These are phyloP conservation scores for Rhizoglyphus robini DNA, from an alignment of 1,140 invertebrate species.

Conservation along the genomic window DNA sequence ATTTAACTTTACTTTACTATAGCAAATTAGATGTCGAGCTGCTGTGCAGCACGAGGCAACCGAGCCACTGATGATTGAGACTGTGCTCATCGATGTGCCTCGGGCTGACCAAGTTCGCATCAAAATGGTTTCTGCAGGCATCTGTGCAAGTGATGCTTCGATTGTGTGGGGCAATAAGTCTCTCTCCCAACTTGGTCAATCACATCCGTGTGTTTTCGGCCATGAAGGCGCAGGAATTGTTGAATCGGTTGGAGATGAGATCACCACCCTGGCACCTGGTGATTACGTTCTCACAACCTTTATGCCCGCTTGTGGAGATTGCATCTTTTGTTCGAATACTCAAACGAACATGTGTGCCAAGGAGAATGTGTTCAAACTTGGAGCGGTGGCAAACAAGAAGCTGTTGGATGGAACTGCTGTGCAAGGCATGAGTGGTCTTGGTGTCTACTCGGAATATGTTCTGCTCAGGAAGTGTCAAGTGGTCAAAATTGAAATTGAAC, in stretches of 20 bases:
- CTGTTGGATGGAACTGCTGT: background rate
- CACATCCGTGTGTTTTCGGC: conserved; percentile 68
- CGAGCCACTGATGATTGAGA: conserved; percentile 70
- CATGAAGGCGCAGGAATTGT: conserved; percentile 91
- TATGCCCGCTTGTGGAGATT: conserved; percentile 84
- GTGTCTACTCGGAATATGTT: background rate
- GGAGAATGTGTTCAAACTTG: background rate
- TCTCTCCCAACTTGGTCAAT: background rate
- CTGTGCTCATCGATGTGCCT: conserved; percentile 41
- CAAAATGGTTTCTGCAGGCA: conserved; percentile 27
- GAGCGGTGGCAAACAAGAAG: background rate
- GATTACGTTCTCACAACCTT: conserved; percentile 93
- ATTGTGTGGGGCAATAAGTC: conserved; percentile 9
- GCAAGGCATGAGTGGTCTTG: background rate
- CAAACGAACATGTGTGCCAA: conserved; percentile 84
- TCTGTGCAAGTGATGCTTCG: conserved; percentile 25
- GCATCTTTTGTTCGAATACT: conserved; percentile 82
- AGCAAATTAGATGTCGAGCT: conserved; percentile 87
- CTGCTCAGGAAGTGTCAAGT: conserved; percentile 38
- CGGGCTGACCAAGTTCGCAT: conserved; percentile 42
- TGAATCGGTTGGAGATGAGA: conserved; percentile 81
- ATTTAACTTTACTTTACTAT: too few species aligned
- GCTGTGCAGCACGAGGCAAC: conserved; percentile 79
- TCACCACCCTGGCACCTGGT: conserved; percentile 66
- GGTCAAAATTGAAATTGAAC: background rate